A percentile compares a stretch with the other conserved stretches of the same genome.
Evolutionary conservation across 2,113 vertebrate genomes (phyloP).

Genomic region (Etheostoma cragini): DNA sequence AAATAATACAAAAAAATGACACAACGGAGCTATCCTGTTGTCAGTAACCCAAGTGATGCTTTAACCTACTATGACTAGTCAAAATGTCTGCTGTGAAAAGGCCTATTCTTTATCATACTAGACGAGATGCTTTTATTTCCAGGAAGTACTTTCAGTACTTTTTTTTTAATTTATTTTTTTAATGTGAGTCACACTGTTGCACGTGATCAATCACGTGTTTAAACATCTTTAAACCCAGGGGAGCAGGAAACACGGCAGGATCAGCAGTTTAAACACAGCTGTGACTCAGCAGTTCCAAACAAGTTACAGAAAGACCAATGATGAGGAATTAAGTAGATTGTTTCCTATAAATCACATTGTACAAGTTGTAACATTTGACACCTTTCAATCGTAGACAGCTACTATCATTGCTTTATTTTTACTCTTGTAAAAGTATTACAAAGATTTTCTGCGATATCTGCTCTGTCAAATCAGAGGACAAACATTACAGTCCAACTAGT

Average conservation of each 20-base stretch:
- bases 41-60: not conserved
- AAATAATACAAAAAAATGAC: not conserved
- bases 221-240: slow-evolving; percentile 12
- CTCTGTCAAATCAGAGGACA: slow-evolving; percentile 13
- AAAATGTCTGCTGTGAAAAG: slow-evolving; percentile 11
- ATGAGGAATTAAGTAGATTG: slow-evolving; percentile 6
- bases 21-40: not conserved
- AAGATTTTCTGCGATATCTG: not conserved
- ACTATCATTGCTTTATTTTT: slow-evolving; percentile 2
- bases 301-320: slow-evolving; percentile 34
- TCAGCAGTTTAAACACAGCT: slow-evolving; percentile 15
- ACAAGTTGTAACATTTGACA: not conserved
- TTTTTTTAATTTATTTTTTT: too few relatives aligned
- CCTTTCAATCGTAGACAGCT: not conserved
- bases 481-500: slow-evolving; percentile 3
- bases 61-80: not conserved
- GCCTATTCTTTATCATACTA: not conserved
- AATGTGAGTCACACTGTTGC: slow-evolving; percentile 14
- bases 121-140: slow-evolving; percentile 25
- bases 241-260: slow-evolving; percentile 8
- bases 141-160: not conserved
- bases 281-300: slow-evolving; percentile 37
- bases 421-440: slow-evolving; percentile 16
- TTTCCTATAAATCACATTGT: slow-evolving; percentile 9
- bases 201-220: slow-evolving; percentile 44